Conservation (phyloP, 2,888 invertebrate genomes). For the Coenonympha glycerion region DNA sequence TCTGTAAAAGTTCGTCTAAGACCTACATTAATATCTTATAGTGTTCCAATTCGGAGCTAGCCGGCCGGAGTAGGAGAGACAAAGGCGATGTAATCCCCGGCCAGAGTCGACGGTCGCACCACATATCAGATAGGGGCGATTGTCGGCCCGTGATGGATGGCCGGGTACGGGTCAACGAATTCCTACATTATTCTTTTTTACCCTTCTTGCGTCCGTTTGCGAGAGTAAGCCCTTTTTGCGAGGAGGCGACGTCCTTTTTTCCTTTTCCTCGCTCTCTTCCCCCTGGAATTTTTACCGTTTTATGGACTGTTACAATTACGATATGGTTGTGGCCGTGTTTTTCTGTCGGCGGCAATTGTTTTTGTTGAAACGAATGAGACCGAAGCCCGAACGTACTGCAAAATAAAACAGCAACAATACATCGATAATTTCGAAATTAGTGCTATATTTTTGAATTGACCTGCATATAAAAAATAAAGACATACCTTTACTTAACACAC, state of each 20-base stretch:
- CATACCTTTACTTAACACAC: no score
- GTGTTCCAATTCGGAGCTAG: conserved; percentile 28
- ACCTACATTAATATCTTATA: conserved; percentile 21
- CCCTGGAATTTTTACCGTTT: conserved; percentile 67
- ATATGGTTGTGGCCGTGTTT: conserved; percentile 44
- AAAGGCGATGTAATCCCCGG: conserved; percentile 58
- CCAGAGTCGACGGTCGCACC: conserved; percentile 59
- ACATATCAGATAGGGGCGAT: conserved; percentile 69
- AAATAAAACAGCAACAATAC: no score
- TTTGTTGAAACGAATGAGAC: conserved; percentile 1
- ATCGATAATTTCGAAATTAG: no score
- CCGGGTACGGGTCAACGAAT: conserved; percentile 77
- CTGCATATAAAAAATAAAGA: no score
- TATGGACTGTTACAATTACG: conserved; percentile 74
- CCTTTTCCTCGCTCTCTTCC: conserved; percentile 21
- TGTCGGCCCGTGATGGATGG: conserved; percentile 75
- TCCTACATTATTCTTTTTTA: conserved; percentile 78
- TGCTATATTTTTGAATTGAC: no score
- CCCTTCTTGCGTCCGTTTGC: conserved; percentile 74
- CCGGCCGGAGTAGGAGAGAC: conserved; percentile 27
- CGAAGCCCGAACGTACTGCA: no score
- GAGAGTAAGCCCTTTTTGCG: conserved; percentile 75
- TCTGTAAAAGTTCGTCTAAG: not conserved
- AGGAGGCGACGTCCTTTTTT: conserved; percentile 73
- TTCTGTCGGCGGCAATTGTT: not conserved